Evolutionary conservation across 2,888 invertebrate genomes (phyloP).

Genomic region (Prenolepis imparis): DNA sequence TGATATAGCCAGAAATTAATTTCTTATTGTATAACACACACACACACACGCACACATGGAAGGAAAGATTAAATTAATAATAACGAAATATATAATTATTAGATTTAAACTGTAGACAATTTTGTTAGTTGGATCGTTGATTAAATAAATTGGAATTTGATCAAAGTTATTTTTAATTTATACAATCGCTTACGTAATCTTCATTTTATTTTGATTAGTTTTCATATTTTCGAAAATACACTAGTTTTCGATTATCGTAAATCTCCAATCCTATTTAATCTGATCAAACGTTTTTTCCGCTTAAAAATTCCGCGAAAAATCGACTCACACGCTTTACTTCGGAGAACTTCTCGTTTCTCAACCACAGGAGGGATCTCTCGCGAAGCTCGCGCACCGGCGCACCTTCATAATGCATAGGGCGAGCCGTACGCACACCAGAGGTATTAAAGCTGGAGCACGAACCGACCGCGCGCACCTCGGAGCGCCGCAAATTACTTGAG

Average conservation of each 20-base stretch:
- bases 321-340: not conserved
- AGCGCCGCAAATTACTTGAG: conserved; percentile 38
- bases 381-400: conserved; percentile 17
- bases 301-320: conserved; percentile 23
- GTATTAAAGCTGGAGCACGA: conserved; percentile 52
- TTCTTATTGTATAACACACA: not conserved
- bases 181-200: not conserved
- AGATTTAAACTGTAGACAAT: not conserved
- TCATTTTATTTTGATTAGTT: not conserved
- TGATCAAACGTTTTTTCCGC: not conserved
- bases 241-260: not conserved
- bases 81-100: not conserved
- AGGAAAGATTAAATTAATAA: not conserved
- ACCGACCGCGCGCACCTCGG: conserved; percentile 23
- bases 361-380: not conserved
- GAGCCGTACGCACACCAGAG: conserved; percentile 18
- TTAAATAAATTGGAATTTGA: not conserved
- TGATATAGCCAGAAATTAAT: not conserved
- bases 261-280: not conserved
- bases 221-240: not conserved
- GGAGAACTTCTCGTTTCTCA: not conserved
- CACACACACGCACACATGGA: not conserved
- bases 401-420: conserved; percentile 38
- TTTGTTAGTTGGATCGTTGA: not conserved
- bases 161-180: not conserved